Evolutionary conservation across 2,888 invertebrate species (phyloP).

Genomic region (Heteromyza rotundicornis): DNA sequence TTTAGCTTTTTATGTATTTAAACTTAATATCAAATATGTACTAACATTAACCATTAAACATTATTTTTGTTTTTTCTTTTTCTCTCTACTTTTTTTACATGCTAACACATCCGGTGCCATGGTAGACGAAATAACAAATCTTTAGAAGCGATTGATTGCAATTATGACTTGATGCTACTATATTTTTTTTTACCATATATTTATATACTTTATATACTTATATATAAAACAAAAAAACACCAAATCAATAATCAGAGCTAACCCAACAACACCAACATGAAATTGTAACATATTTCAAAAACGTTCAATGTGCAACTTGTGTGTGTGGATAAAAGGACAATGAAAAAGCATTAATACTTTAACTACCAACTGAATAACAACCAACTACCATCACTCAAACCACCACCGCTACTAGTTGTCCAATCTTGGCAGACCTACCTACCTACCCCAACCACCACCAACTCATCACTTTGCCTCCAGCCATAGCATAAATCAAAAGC

Average conservation of each 20-base stretch:
- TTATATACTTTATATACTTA: not conserved
- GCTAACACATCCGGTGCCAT: conserved; percentile 53
- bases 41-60: conserved; percentile 43
- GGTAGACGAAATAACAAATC: conserved; percentile 46
- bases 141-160: conserved; percentile 27
- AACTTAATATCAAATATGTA: conserved; percentile 21
- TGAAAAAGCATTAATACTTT: not conserved
- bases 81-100: conserved; percentile 44
- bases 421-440: too few species aligned
- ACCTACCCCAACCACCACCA: too few species aligned
- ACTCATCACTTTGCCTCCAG: too few species aligned
- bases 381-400: too few species aligned
- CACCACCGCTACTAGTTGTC: too few species aligned
- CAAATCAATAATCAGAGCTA: conserved; percentile 22
- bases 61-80: conserved; percentile 43
- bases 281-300: conserved; percentile 1
- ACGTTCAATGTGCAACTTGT: conserved; percentile 18
- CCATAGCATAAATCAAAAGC: too few species aligned
- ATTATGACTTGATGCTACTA: conserved; percentile 22
- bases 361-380: too few species aligned
- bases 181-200: conserved; percentile 1
- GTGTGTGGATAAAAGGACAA: conserved; percentile 22
- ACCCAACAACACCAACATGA: not conserved
- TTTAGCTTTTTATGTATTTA: not conserved
- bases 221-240: conserved; percentile 28